Evolutionary conservation across 1,140 invertebrate genomes (phyloP), one percentile per base, ranked within the genome.

Genomic region (Phortica variegata): DNA sequence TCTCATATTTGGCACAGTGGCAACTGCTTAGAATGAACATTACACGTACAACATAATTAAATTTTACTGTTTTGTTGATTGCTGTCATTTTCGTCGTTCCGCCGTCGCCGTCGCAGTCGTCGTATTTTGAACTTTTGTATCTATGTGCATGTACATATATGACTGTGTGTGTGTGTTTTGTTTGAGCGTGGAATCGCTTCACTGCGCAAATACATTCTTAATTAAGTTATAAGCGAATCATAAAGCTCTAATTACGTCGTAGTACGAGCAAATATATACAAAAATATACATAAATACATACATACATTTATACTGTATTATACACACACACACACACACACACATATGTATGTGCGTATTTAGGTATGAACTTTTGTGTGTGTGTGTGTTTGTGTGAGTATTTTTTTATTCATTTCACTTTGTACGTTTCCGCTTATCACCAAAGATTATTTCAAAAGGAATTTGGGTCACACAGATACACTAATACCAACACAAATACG

Each of bases 151-250:
- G n/a, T n/a, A n/a, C n/a, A n/a, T n/a, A n/a, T n/a, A n/a, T n/a
- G n/a, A n/a, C n/a, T n/a, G n/a, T n/a, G n/a, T n/a, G n/a, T n/a
- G n/a, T n/a, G n/a, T n/a, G n/a, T n/a, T n/a, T n/a, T n/a, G n/a
- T n/a, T n/a, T n/a, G n/a, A n/a, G n/a, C n/a, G n/a, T n/a, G n/a
- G n/a, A n/a, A n/a, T 26, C 10, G 23, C 10, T 26, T 26, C 10
- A 26, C 61, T 61, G 61, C 61, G 61, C 61, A 65, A 65, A 65
- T 54, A 65, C 56, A 61, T 61, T 65, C 50, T 58, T 49, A 65
- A 65, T 65, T 65, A 61, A 56, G 61, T 59, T 65, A 58, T 65
- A 65, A 61, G 60, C 44, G 54, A 60, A 65, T 65, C 61, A 65
- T 65, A 54, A 54, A 58, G 57, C 49, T 60, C 58, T 58, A 65